Base-by-base conservation (phyloP, 2,888 invertebrate genomes). In the Callinectes sapidus region DNA sequence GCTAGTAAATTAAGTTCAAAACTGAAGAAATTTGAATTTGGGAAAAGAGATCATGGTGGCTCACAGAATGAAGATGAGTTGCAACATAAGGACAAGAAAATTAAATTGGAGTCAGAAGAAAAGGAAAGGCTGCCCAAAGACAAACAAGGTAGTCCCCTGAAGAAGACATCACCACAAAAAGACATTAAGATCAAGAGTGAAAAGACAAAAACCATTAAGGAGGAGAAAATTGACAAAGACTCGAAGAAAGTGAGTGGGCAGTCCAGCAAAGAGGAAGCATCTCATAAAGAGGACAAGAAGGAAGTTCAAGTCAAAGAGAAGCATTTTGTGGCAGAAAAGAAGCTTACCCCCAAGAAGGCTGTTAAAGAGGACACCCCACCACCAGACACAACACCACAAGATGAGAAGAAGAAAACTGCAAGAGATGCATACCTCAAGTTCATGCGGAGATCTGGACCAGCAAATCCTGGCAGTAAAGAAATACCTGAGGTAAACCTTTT, bases 391-490 rank as follows among this genome's bases (percentile, higher is more conserved):
- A 91, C 91, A 23, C 91, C 91, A n/a, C 90, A 90, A 13, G 71
- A 92, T 32, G 94, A 94, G 54, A 92, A 92, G 92, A 93, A 92
- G 88, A 93, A 94, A 35, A 87, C 91, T 66, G 55, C 88, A 3
- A 92, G 90, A n/a, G n/a, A 77, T 18, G 88, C 94, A 6, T 94
- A 94, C 87, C 18, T 91, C 18, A 97, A 97, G 95, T 98, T 97
- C 95, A 96, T 98, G 94, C 97, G 97, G 95, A 95, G 96, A 91
- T 97, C 97, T 92, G 98, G 97, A 23, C 98, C 98, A 0, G 97
- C 97, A 95, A 97, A 98, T 96, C 97, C 97, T 39, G 98, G 98
- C 10, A 96, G 97, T 10, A 98, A 98, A 95, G 97, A 97, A 95
- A 97, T 98, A 92, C 98, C 98, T 3, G 97, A 97, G 96, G 98